Evolutionary conservation across 30 jellyfish, hydroid and myxozoan species (phyloP).

Genomic region (Morbakka virulenta): DNA sequence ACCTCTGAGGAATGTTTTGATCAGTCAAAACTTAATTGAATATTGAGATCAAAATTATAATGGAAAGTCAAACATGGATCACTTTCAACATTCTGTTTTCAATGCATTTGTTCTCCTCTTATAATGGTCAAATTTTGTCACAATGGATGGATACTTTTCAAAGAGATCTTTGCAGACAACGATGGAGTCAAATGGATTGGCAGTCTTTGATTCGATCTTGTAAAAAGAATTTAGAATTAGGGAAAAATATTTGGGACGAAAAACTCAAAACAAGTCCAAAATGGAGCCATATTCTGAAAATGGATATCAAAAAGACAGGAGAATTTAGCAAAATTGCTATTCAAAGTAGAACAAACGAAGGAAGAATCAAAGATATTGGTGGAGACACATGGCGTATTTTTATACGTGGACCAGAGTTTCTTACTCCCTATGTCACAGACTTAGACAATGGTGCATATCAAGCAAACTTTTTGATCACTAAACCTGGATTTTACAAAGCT

Average conservation of each 20-base stretch:
- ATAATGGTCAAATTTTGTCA: not conserved
- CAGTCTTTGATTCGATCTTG: constrained; percentile 87
- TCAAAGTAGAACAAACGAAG: constrained; percentile 85
- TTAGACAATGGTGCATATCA: constrained; percentile 86
- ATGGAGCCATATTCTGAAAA: constrained; percentile 76
- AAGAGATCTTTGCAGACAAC: constrained; percentile 75
- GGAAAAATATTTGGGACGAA: constrained; percentile 56
- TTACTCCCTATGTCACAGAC: constrained; percentile 86
- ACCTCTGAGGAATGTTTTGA: too few species aligned
- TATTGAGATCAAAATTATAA: too few species aligned
- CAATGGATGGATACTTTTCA: constrained; percentile 82
- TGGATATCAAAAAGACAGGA: constrained; percentile 84
- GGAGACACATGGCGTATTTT: constrained; percentile 94
- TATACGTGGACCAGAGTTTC: constrained; percentile 69
- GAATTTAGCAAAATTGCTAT: constrained; percentile 80
- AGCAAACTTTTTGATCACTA: constrained; percentile 75
- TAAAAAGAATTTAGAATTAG: constrained; percentile 63
- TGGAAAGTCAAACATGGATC: too few species aligned
- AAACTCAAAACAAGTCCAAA: constrained; percentile 75
- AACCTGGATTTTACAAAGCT: constrained; percentile 91
- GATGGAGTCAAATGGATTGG: constrained; percentile 98
- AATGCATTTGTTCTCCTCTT: too few species aligned
- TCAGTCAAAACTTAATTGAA: too few species aligned
- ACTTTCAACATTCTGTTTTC: too few species aligned
- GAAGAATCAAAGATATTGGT: constrained; percentile 70